Evolutionary conservation across 2,113 vertebrate species (phyloP), one percentile per base, ranked within the genome.

Genomic region (Butorides virescens): DNA sequence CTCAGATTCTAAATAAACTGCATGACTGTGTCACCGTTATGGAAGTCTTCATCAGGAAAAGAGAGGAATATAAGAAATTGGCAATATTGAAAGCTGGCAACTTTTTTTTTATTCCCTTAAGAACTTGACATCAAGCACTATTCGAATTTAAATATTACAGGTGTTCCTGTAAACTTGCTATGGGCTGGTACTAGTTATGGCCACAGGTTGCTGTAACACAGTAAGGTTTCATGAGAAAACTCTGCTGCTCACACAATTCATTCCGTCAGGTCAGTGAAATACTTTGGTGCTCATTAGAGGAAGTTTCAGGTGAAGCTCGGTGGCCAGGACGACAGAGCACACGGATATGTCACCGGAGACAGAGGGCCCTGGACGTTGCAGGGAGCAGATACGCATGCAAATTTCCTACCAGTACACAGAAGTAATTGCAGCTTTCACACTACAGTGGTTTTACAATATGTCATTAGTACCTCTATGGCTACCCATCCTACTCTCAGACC

Each of bases 1-100:
- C 47, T 55, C 42, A 37, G 22, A 80, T 75, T 50, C 96, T 14
- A 88, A 92, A 93, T 49, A 83, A 96, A 91, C 67, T 34, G 15
- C n/a, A 44, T 18, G 74, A 44, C 26, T 77, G 34, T 66, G 56
- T 91, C 82, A 92, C 90, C 29, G 18, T 39, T 42, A 92, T 10
- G 10, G 49, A 44, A 63, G 56, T 90, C 39, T 92, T 91, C 75
- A 81, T 53, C 49, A 80, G 49, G 17, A 84, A 72, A 81, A 85
- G 50, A 66, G 5, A 96, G 59, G 65, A 76, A 96, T 30, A 61
- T 6, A 79, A n/a, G 49, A 78, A 87, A 87, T 3, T 32, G 3
- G 27, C 27, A 52, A 23, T 77, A 62, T 2, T 50, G 11, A 86
- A 67, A 95, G 15, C 13, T 49, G 36, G 25, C 13, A 68, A 59